Conservation (phyloP, 2,113 vertebrate genomes). For the Cheirogaleus medius region DNA sequence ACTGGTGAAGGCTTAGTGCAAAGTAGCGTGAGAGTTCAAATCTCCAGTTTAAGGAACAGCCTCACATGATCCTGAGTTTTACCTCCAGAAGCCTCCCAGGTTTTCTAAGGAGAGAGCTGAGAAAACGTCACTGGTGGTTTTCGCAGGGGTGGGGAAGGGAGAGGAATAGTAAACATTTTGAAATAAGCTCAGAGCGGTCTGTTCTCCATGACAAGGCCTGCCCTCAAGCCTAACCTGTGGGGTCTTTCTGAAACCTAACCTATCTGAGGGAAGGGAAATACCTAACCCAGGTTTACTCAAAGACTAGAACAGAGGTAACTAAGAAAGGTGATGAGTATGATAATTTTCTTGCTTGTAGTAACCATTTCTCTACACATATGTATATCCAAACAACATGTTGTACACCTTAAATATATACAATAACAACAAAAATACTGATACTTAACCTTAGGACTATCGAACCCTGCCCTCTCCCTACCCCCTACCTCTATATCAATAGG, state of each 20-base stretch:
- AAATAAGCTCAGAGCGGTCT: background rate
- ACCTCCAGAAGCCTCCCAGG: background rate
- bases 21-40: background rate
- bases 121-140: background rate
- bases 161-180: background rate
- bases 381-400: background rate
- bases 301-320: background rate
- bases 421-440: background rate
- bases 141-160: no score
- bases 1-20: background rate
- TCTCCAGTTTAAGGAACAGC: background rate
- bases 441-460: background rate
- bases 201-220: background rate
- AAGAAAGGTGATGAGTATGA: background rate
- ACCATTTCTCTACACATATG: background rate
- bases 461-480: background rate
- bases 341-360: background rate
- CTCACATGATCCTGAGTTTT: background rate
- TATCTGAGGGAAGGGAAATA: background rate
- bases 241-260: background rate
- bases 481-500: background rate
- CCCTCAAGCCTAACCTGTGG: no score
- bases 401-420: background rate
- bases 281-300: background rate
- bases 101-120: background rate